Percentiles rank a stretch among this genome's conserved stretches.
Evolutionary conservation across 2,888 invertebrate genomes (phyloP).

Genomic region (Marasmarcha lunaedactyla): DNA sequence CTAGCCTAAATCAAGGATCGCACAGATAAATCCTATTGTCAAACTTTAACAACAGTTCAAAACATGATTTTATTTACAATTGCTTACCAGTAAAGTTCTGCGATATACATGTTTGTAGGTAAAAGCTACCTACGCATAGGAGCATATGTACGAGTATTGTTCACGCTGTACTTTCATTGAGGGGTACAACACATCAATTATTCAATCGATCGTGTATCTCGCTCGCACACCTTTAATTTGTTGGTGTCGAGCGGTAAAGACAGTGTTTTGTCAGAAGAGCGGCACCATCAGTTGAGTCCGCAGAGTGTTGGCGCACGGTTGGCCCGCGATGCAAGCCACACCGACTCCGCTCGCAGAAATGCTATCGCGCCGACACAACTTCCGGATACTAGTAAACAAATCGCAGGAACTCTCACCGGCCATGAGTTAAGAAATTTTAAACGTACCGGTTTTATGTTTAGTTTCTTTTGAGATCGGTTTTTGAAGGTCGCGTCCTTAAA

Average conservation of each 20-base stretch:
- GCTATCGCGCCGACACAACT: conserved; percentile 61
- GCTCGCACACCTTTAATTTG: conserved; percentile 16
- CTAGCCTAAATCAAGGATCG: no score
- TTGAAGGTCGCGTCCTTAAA: conserved; percentile 64
- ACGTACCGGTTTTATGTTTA: conserved; percentile 43
- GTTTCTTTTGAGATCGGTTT: conserved; percentile 46
- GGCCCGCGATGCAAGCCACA: conserved; percentile 54
- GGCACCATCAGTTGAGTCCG: conserved; percentile 38
- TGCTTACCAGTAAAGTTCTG: no score
- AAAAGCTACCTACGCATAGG: no score
- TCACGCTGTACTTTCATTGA: conserved; percentile 40
- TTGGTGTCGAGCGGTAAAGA: conserved; percentile 23
- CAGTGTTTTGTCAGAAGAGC: conserved; percentile 17
- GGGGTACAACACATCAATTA: conserved; percentile 43
- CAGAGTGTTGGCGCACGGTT: conserved; percentile 35
- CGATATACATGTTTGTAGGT: no score
- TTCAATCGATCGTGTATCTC: conserved; percentile 38
- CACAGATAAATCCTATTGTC: no score
- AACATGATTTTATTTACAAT: no score
- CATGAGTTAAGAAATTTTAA: conserved; percentile 36
- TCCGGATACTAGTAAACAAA: conserved; percentile 49
- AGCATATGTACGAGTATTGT: conserved; percentile 18
- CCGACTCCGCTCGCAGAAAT: conserved; percentile 56
- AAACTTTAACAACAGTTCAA: no score
- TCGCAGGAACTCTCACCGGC: conserved; percentile 9